These are phyloP conservation scores for Ochotona princeps DNA, from an alignment of 2,113 vertebrate species.

Conservation along the genomic window DNA sequence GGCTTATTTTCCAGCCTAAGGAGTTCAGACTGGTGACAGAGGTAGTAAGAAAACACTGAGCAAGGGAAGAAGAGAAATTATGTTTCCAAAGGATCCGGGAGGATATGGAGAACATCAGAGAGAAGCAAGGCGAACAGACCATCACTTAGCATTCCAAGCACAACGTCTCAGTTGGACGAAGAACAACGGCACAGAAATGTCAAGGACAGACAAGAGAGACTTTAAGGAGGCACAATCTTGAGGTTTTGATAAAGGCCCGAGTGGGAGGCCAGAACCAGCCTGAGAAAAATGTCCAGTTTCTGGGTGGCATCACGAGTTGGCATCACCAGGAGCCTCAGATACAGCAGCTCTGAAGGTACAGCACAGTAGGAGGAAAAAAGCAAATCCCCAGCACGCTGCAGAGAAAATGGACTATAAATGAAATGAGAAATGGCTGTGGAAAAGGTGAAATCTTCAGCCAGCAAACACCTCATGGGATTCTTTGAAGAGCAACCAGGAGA, in stretches of 20 bases:
- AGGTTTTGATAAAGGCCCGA: background rate
- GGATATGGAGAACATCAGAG: background rate
- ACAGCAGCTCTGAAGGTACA: background rate
- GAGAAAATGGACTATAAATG: background rate
- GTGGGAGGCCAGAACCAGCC: background rate
- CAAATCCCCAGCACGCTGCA: background rate
- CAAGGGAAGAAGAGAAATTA: background rate
- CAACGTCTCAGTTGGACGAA: background rate
- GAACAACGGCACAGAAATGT: background rate
- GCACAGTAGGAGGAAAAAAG: background rate
- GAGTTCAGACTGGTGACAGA: background rate
- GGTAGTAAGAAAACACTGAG: background rate
- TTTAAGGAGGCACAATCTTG: constrained; percentile 28
- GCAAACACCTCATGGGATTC: background rate
- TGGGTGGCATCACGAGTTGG: background rate
- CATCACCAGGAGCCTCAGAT: background rate
- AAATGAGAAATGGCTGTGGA: background rate
- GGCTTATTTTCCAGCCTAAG: background rate
- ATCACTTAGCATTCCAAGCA: constrained; percentile 18
- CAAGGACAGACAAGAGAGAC: constrained; percentile 3
- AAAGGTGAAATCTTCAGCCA: background rate
- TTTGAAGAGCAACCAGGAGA: background rate
- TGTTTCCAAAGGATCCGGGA: constrained; percentile 24
- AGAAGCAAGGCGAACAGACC: background rate
- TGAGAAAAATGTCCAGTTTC: background rate